Evolutionary conservation across 2,113 vertebrate species (phyloP), one percentile per base, ranked within the genome.

Genomic region (Penelope pileata): DNA sequence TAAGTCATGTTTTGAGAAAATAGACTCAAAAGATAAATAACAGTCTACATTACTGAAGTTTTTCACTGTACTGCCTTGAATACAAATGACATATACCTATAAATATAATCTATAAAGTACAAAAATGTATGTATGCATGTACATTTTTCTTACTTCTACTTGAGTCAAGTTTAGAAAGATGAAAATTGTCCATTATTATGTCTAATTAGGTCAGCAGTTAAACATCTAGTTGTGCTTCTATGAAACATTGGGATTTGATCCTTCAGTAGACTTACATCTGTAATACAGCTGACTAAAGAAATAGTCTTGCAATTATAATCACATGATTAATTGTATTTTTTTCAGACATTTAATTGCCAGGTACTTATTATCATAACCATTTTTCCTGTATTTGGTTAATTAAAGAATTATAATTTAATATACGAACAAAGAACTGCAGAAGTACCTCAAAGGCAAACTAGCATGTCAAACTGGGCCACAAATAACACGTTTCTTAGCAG

Each of bases 1-100:
- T 68, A 81, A 48, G 13, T 76, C 58, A 56, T 29, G 10, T 60
- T 91, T 93, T 91, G 93, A 88, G 40, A 76, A 97, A 95, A 96
- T 9, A 56, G 43, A 81, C 84, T 93, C 43, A 56, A 88, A 94
- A 86, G 27, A 83, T 43, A 93, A 86, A 7, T 68, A 68, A 90
- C 17, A 68, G 38, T 53, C 34, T 82, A 93, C 10, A 77, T 93
- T 47, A 78, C 30, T 93, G 47, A 95, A 79, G 72, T 60, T 50
- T 86, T 82, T 42, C 60, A 84, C 48, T 59, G 4, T 54, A 67
- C 30, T 95, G 69, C 77, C 94, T 92, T 92, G 47, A 81, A 84
- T 56, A 60, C 60, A 73, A 95, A 94, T 23, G 1, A 56, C 62
- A 70, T 17, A n/a, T 18, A 40, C 27, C 30, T 34, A 47, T 9